Percentiles rank a stretch among this genome's conserved stretches.
Evolutionary conservation across 2,113 vertebrate species (phyloP).

Genomic region (Burhinus oedicnemus): DNA sequence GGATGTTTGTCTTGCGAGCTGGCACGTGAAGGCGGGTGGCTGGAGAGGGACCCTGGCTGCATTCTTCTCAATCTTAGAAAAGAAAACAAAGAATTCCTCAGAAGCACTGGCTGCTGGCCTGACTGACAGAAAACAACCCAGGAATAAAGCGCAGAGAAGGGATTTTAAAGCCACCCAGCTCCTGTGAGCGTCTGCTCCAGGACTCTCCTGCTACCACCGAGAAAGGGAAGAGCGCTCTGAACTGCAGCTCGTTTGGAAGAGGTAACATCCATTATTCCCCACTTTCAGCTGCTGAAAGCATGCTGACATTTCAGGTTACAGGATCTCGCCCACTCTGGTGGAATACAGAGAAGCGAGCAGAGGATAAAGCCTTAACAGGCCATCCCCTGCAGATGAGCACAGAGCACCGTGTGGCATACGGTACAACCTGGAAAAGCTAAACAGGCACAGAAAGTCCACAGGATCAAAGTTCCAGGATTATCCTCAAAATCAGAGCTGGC

Average conservation of each 20-base stretch:
- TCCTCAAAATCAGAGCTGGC: neutral
- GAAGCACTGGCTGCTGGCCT: neutral
- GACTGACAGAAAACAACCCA: neutral
- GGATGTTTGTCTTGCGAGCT: neutral
- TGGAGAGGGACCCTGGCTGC: neutral
- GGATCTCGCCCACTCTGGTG: neutral
- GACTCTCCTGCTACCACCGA: neutral
- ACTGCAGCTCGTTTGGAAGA: neutral
- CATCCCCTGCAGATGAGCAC: neutral
- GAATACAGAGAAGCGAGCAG: neutral
- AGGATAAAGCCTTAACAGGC: neutral
- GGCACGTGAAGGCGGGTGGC: neutral
- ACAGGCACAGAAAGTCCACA: neutral
- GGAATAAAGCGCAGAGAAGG: neutral
- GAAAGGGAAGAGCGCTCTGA: neutral
- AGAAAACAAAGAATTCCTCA: conserved; percentile 54
- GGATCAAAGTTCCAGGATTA: neutral
- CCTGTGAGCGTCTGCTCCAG: neutral
- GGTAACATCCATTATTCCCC: neutral
- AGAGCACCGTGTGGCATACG: fast-evolving
- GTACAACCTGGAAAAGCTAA: neutral
- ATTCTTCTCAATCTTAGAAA: conserved; percentile 46
- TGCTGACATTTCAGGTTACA: neutral
- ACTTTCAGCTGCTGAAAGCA: neutral
- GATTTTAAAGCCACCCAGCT: neutral